phyloP scores from a whole-genome alignment of 2,888 invertebrate genomes.

The Pristionchus maxplancki region DNA sequence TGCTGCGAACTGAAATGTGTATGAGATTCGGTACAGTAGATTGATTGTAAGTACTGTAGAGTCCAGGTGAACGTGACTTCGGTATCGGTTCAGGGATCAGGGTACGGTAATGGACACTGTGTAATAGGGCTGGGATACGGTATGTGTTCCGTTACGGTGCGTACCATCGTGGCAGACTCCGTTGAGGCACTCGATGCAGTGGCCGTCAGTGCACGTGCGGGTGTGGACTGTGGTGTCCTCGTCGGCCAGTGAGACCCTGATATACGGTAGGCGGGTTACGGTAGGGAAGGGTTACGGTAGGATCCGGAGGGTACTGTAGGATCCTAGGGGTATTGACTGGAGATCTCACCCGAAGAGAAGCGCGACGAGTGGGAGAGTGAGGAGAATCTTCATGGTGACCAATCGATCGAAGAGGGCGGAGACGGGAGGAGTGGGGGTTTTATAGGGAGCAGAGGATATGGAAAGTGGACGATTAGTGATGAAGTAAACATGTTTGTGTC shows the following conservation, averaged over 20 bases:
- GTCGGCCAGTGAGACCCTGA: background rate
- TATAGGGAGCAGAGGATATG: background rate
- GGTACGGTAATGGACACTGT: background rate
- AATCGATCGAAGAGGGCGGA: background rate
- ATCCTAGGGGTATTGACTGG: background rate
- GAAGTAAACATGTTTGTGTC: background rate
- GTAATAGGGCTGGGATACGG: background rate
- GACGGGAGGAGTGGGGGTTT: background rate
- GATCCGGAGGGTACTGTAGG: background rate
- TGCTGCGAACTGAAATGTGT: background rate
- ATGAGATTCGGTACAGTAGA: background rate
- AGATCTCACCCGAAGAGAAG: background rate
- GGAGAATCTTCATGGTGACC: background rate
- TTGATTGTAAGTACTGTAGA: background rate
- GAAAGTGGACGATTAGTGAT: background rate
- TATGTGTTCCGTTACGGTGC: background rate
- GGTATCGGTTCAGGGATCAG: background rate
- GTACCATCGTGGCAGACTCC: background rate
- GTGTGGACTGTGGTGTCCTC: background rate
- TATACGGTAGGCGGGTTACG: background rate
- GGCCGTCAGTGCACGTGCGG: background rate
- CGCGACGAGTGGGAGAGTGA: conserved; percentile 2
- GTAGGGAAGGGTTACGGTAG: background rate
- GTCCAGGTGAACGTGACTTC: background rate
- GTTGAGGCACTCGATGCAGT: background rate